Base-by-base conservation (phyloP, 1,140 invertebrate genomes). In the Tetramorium simillimum region DNA sequence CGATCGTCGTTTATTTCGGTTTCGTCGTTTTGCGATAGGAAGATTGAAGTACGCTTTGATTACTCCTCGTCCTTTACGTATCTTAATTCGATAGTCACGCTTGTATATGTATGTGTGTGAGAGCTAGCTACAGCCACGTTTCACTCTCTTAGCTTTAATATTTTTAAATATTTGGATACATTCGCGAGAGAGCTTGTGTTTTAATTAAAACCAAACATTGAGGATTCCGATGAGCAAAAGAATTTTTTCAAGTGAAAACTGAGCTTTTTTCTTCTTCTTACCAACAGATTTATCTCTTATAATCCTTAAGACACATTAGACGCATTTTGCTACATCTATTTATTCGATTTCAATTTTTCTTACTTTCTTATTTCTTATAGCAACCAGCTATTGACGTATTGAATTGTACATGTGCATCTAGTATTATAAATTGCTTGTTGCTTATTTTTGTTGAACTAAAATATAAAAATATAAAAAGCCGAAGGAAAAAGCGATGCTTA, bases 1-100 rank as follows among this genome's bases (percentile, higher is more conserved):
- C 87, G 84, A 67, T 75, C 60, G 73, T 87, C 87, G 78, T 91
- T 91, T 90, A 89, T 87, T 89, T 91, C 85, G 78, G 24, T 56
- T 43, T 76, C n/a, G 84, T 87, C 53, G 56, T 58, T 62, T 63
- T 43, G 75, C 78, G 84, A 89, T 89, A 77, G 58, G 43, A 63
- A 46, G 65, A 53, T 49, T 62, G 63, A 90, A 87, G 60, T 65
- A 67, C 76, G 62, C 87, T 69, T 91, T 91, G 90, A 90, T 91
- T 91, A 91, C 89, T 85, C 80, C 62, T 85, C 58, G 21, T 21
- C 51, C 77, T 53, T 53, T 28, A 14, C 24, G 10, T 53, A n/a
- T 69, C 37, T 53, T 37, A 37, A 40, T 80, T 46, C 77, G 49
- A 24, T 37, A 49, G 28, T n/a, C 24, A 37, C 33, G 33, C 4